These are phyloP conservation scores for Epizoanthus rinbou DNA, from an alignment of 92 coral and sea anemone genomes.

Conservation along the genomic window DNA sequence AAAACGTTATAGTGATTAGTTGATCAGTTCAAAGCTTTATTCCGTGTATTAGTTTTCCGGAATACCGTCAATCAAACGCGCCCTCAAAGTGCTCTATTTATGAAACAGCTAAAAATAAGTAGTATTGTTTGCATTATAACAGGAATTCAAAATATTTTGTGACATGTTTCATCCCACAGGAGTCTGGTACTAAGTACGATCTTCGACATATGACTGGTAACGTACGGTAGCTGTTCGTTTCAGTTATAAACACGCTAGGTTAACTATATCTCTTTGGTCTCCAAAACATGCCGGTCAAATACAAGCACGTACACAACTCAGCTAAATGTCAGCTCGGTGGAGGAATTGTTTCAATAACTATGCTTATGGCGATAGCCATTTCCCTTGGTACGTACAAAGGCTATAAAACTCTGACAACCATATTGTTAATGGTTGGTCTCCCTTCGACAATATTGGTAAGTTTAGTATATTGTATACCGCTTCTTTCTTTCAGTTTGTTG, in stretches of 20 bases:
- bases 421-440: neutral
- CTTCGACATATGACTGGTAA: neutral
- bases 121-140: neutral
- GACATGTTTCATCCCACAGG: neutral
- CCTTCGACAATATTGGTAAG: slow-evolving; percentile 22
- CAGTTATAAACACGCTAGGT: too few species aligned
- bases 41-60: too few species aligned
- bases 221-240: neutral
- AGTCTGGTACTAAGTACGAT: neutral
- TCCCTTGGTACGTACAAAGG: slow-evolving; percentile 9
- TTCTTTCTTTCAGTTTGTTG: neutral
- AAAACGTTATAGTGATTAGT: too few species aligned
- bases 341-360: slow-evolving; percentile 12
- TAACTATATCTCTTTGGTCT: neutral
- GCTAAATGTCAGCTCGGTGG: slow-evolving; percentile 31
- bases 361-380: neutral
- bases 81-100: neutral
- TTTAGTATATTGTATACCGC: too few species aligned
- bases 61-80: too few species aligned
- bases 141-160: neutral
- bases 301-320: slow-evolving; percentile 7
- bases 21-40: too few species aligned
- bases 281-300: slow-evolving; percentile 3
- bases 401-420: neutral
- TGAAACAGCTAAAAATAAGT: neutral